Evolutionary conservation across 1,140 invertebrate genomes (phyloP).

Genomic region (Formica selysi): DNA sequence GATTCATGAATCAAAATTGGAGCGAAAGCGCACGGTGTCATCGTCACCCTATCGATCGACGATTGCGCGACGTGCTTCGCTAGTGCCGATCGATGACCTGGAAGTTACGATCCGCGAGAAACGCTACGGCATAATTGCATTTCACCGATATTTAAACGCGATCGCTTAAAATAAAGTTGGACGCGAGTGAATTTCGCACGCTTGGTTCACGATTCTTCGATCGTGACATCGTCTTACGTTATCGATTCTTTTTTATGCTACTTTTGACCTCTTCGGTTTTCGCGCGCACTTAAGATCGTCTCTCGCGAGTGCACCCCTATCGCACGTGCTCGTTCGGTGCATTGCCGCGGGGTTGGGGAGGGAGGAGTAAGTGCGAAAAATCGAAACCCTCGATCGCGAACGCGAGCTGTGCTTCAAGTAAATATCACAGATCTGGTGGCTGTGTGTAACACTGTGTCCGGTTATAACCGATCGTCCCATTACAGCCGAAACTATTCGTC

Average conservation of each 20-base stretch:
- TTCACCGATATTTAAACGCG: neutral
- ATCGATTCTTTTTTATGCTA: too few species aligned
- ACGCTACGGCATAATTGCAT: too few species aligned
- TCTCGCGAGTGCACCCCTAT: neutral
- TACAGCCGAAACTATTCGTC: neutral
- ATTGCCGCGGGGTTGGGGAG: too few species aligned
- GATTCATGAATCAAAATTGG: conserved; percentile 69
- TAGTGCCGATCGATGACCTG: conserved; percentile 28
- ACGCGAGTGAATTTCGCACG: conserved; percentile 29
- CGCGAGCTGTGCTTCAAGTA: neutral
- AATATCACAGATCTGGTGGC: neutral
- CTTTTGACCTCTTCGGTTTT: neutral
- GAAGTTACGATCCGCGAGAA: neutral
- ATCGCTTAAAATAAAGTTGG: neutral
- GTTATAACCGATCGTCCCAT: neutral
- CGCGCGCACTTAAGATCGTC: too few species aligned
- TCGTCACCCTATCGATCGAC: neutral
- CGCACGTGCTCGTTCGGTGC: conserved; percentile 1
- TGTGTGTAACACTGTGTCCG: neutral
- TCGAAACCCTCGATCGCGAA: neutral
- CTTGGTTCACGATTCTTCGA: neutral
- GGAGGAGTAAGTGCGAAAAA: neutral
- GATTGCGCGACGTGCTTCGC: neutral
- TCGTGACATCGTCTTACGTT: neutral
- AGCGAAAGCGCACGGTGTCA: neutral